These are phyloP conservation scores for Calosoma granatense DNA, from an alignment of 1,140 invertebrate species.

Conservation along the genomic window DNA sequence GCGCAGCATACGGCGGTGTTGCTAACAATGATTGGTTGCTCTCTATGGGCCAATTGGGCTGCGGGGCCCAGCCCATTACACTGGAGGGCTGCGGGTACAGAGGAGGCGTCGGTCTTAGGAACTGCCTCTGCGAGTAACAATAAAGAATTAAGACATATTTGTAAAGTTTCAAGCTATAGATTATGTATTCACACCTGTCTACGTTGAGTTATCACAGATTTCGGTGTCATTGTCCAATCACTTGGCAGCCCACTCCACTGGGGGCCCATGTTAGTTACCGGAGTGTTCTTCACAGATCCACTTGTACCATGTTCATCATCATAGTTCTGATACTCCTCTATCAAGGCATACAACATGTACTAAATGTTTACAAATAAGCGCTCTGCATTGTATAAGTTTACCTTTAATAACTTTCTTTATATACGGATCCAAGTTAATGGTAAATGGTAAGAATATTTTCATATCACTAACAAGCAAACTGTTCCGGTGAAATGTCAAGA, in stretches of 20 bases:
- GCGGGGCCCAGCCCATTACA: neutral
- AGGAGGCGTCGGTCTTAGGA: neutral
- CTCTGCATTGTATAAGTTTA: conserved; percentile 28
- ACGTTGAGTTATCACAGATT: conserved; percentile 4
- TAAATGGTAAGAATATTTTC: conserved; percentile 91
- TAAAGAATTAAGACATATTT: neutral
- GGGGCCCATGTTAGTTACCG: neutral
- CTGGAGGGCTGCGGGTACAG: neutral
- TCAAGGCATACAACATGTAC: neutral
- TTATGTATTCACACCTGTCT: neutral
- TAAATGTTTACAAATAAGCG: neutral
- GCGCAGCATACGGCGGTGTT: neutral
- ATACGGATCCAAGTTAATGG: conserved; percentile 93
- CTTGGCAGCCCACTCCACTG: neutral
- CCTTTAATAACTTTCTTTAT: conserved; percentile 92
- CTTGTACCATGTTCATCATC: neutral
- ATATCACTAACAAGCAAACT: conserved; percentile 75
- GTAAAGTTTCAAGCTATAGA: neutral
- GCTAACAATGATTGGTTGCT: neutral
- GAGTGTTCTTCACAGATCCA: neutral
- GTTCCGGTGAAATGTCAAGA: conserved; percentile 76
- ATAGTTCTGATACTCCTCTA: neutral
- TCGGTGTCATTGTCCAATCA: neutral
- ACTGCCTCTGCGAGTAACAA: neutral
- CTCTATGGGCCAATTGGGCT: neutral